These are phyloP conservation scores for Heteronetta atricapilla DNA, from an alignment of 2,113 vertebrate genomes.

Conservation along the genomic window DNA sequence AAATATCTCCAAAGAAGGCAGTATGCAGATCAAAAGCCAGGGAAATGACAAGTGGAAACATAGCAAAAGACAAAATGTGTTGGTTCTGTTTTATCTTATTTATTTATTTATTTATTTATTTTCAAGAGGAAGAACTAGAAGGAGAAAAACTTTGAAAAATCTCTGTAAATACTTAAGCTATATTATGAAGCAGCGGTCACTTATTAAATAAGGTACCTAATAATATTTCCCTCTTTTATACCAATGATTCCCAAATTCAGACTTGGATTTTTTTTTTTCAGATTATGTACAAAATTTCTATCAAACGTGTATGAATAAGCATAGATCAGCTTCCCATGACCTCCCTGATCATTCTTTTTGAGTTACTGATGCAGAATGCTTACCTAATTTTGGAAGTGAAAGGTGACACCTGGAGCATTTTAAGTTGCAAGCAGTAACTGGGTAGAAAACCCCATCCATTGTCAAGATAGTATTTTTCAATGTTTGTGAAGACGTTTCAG, in stretches of 20 bases:
- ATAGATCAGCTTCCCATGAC: accelerated
- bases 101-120: too few species aligned
- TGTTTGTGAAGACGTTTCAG: neutral
- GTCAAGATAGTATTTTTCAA: neutral
- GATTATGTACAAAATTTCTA: neutral
- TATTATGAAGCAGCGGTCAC: neutral
- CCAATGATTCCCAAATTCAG: neutral
- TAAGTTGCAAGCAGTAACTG: neutral
- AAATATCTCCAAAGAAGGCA: neutral
- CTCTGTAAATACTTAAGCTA: neutral
- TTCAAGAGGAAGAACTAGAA: too few species aligned
- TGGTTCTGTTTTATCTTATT: too few species aligned
- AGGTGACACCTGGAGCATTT: accelerated
- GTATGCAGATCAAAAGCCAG: neutral
- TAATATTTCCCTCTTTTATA: neutral
- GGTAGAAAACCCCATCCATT: neutral
- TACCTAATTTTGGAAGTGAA: neutral
- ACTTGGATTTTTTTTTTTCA: neutral
- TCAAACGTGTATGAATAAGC: neutral
- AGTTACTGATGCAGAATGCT: neutral
- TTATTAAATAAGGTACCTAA: neutral
- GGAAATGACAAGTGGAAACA: neutral
- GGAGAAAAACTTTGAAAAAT: neutral
- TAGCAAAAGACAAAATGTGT: neutral
- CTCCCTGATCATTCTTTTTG: neutral